phyloP scores from a whole-genome alignment of 2,113 vertebrate genomes.

The Chloebia gouldiae region DNA sequence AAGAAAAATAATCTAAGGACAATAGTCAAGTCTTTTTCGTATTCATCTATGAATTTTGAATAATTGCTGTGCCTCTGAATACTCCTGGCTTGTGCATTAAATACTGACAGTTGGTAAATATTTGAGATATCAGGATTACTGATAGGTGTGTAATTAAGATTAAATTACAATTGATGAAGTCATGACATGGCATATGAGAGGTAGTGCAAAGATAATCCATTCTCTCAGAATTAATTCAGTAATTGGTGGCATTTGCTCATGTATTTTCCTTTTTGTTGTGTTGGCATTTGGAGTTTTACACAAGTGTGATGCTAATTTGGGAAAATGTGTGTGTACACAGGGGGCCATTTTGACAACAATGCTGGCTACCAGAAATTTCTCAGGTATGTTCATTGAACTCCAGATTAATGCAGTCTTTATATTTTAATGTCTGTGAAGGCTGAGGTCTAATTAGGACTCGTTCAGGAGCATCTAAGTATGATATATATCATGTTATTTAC shows the following conservation, averaged over 20 bases:
- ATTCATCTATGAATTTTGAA: neutral
- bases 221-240: neutral
- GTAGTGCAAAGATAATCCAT: neutral
- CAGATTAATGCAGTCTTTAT: neutral
- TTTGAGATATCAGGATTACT: neutral
- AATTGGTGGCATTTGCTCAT: neutral
- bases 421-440: neutral
- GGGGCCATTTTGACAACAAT: conserved; percentile 98
- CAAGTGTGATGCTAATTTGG: conserved; percentile 17
- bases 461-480: neutral
- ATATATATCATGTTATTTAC: neutral
- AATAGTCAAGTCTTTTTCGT: neutral
- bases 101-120: neutral
- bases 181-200: no score
- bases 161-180: neutral
- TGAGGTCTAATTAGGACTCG: neutral
- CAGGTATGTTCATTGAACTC: conserved; percentile 80
- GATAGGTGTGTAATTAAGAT: neutral
- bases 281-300: neutral
- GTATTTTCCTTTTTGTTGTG: neutral
- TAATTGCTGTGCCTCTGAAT: neutral
- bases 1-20: neutral
- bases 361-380: conserved; percentile 97
- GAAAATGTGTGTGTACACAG: conserved; percentile 69
- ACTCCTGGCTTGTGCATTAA: neutral